Conservation (phyloP, 2,888 invertebrate species). For the Tinea trinotella region DNA sequence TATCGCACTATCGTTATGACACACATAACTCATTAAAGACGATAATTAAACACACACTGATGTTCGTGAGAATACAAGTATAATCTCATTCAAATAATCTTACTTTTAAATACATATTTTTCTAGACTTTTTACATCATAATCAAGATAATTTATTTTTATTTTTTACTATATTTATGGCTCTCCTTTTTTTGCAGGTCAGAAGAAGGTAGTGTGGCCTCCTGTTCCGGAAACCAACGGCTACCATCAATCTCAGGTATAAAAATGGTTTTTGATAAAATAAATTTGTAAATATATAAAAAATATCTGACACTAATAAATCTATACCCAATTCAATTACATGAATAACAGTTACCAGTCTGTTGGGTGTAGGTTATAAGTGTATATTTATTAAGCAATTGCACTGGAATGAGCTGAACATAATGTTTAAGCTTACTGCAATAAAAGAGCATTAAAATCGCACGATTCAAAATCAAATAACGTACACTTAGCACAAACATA, state of each 20-base stretch:
- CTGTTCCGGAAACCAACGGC: slow-evolving; percentile 78
- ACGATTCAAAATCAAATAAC: slow-evolving; percentile 7
- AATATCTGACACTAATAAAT: neutral
- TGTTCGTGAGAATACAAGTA: slow-evolving; percentile 7
- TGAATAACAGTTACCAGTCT: neutral
- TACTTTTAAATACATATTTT: neutral
- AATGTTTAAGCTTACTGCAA: neutral
- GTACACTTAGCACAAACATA: slow-evolving; percentile 18
- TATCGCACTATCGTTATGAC: neutral
- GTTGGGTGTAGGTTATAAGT: neutral
- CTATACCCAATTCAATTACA: neutral
- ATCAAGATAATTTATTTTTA: neutral
- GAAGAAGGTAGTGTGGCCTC: slow-evolving; percentile 92
- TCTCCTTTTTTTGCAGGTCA: slow-evolving; percentile 74
- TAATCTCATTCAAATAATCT: slow-evolving; percentile 1
- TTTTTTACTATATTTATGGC: neutral
- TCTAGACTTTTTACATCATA: neutral
- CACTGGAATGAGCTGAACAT: neutral
- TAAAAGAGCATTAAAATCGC: neutral
- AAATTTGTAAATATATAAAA: neutral
- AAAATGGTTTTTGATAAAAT: neutral
- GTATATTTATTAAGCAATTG: neutral
- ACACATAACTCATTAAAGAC: neutral
- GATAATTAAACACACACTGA: neutral
- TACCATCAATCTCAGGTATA: slow-evolving; percentile 60